Evolutionary conservation across 2,888 invertebrate genomes (phyloP), one percentile per base, ranked within the genome.

Genomic region (Lepidocyrtinus sp.): DNA sequence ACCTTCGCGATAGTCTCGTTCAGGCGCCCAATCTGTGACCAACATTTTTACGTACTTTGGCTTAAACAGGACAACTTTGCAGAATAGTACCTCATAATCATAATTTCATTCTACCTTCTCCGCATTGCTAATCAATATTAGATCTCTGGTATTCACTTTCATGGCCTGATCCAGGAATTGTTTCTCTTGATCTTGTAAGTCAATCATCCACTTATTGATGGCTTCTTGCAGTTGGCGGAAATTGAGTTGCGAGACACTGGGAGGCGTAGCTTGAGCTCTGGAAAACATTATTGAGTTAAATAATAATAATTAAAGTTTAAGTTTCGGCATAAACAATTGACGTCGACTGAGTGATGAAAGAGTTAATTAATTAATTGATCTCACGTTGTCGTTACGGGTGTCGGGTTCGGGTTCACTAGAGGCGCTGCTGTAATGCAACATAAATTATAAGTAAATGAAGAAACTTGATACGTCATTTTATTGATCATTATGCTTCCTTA

Each of bases 71-170:
- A 15, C 25, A 45, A 69, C 2, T 63, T 22, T 21, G 15, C 12
- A 45, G n/a, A 70, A 21, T 64, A 70, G 19, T 46, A 17, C 59
- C n/a, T n/a, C n/a, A n/a, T n/a, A 19, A 59, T 21, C n/a, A 9
- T 21, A 19, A 59, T n/a, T 21, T 59, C 5, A 7, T 59, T 59
- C 17, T n/a, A 94, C 94, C 91, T 97, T 97, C 85, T 97, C 96
- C 21, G 96, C 97, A 88, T 98, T 98, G 24, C 93, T 92, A 75
- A 97, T 95, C 0, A 98, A 91, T 55, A 97, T 90, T 83, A 94
- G 91, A 88, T 99, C 98, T 98, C 98, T 98, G 0, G 96, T 95
- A 89, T 98, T 98, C 75, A 98, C 93, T 89, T 97, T 96, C 2
- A 96, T 95, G 0, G 98, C 98, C 89, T 98, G 98, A 88, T 96